Base-by-base conservation (phyloP, 2,113 vertebrate genomes). In the Carassius gibelio region DNA sequence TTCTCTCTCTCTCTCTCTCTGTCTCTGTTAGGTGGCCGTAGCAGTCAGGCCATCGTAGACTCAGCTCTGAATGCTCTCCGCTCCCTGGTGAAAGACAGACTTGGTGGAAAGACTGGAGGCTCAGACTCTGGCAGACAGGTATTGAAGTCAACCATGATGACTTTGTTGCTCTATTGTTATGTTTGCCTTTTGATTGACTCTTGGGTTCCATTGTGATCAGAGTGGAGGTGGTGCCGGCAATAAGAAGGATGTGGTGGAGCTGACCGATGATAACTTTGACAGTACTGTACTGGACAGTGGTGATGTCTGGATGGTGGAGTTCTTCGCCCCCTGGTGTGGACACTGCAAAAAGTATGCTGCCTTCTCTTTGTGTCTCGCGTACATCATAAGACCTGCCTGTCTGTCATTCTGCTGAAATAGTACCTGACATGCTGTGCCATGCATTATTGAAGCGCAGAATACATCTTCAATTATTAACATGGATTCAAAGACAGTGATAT, bases 291-390 rank as follows among this genome's bases (percentile, higher is more conserved):
- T 98, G 61, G 93, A 94, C 3, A 91, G 97, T 3, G 95, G 95
- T 0, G 96, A 96, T 0, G 92, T 97, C 50, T 99, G 98, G 98
- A 50, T 99, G 95, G 98, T 99, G 86, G 98, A 99, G 89, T 99
- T 99, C 74, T 99, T 97, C 36, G 98, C 98, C 36, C 98, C 98
- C 0, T 99, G 98, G 98, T 99, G 98, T 94, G 98, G 97, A 89
- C 98, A 99, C 92, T 99, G 98, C 94, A 99, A 99, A 91, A 99
- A 95, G 98, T 99, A 93, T 94, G 95, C 93, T 14, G 42, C 34
- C 21, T 45, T 8, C 42, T 45, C 42, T 45, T 30, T 30, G 45
- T 48, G 9, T 48, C 45, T 48, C 10, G 1, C 15, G 4, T n/a
- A 6, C 69, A 42, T 72, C 69, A 72, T 72, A 13, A 72, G 69